phyloP scores from a whole-genome alignment of 1,140 invertebrate genomes.

The Euglossa dilemma region DNA sequence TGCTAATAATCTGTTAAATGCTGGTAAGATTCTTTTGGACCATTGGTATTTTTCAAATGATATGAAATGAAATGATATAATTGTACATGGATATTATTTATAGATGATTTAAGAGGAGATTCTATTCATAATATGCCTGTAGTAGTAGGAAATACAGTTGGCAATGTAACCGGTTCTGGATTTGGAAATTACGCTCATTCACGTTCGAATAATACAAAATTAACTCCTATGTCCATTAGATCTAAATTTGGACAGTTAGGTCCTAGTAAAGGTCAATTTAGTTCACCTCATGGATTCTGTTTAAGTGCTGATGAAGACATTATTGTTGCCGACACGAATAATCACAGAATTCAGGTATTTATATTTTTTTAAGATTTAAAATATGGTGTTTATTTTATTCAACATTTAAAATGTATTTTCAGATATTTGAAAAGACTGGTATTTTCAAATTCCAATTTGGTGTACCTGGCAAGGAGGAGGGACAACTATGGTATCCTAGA shows the following conservation, averaged over 20 bases:
- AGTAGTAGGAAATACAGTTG: slow-evolving; percentile 71
- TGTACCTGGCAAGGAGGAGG: slow-evolving; percentile 95
- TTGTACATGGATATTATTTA: slow-evolving; percentile 16
- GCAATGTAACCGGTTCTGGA: slow-evolving; percentile 73
- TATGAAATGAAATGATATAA: no score
- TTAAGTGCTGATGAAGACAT: slow-evolving; percentile 96
- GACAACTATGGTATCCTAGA: slow-evolving; percentile 97
- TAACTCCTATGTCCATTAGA: slow-evolving; percentile 92
- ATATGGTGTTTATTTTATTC: neutral
- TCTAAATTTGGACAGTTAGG: slow-evolving; percentile 97
- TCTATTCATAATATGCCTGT: slow-evolving; percentile 79
- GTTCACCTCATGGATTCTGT: slow-evolving; percentile 98
- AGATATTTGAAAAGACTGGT: slow-evolving; percentile 95
- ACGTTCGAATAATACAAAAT: slow-evolving; percentile 85
- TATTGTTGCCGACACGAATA: slow-evolving; percentile 97
- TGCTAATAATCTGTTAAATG: slow-evolving; percentile 82
- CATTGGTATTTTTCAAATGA: slow-evolving; percentile 1
- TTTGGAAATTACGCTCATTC: slow-evolving; percentile 83
- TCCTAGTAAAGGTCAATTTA: slow-evolving; percentile 95
- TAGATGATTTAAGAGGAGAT: slow-evolving; percentile 79
- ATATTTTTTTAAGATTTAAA: neutral
- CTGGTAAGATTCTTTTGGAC: slow-evolving; percentile 65
- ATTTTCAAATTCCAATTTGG: slow-evolving; percentile 95
- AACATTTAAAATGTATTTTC: slow-evolving; percentile 24
- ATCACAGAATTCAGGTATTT: slow-evolving; percentile 94